Conservation (phyloP, 2,888 invertebrate genomes). For the Sceliomorpha sp. region DNA sequence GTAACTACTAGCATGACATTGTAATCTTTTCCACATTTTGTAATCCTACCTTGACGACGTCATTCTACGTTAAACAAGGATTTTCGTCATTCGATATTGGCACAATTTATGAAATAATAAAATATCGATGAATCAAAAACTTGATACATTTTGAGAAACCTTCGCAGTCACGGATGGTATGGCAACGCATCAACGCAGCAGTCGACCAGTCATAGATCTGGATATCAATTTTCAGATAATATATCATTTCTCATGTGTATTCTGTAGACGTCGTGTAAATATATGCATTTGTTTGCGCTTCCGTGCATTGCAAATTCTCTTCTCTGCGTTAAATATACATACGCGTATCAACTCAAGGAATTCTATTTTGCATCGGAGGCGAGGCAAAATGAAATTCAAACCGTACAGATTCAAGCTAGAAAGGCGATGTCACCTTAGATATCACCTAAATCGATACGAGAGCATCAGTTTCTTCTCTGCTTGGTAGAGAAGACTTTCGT, state of each 20-base stretch:
- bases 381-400: constrained; percentile 55
- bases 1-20: constrained; percentile 47
- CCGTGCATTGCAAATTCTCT: constrained; percentile 25
- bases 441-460: constrained; percentile 11
- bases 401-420: constrained; percentile 48
- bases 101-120: too few relatives aligned
- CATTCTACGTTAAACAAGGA: too few relatives aligned
- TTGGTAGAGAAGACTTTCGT: too few relatives aligned
- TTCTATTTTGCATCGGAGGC: constrained; percentile 40
- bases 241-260: constrained; percentile 12
- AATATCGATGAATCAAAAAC: too few relatives aligned
- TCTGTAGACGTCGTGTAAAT: constrained; percentile 2
- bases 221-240: constrained; percentile 26
- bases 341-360: constrained; percentile 55
- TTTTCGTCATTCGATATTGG: too few relatives aligned
- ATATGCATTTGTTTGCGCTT: constrained; percentile 1
- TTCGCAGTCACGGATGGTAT: constrained; percentile 4
- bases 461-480: constrained; percentile 23
- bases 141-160: constrained; percentile 32
- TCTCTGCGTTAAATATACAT: constrained; percentile 19
- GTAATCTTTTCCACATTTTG: constrained; percentile 52
- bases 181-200: constrained; percentile 15
- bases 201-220: constrained; percentile 17
- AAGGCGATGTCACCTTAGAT: constrained; percentile 42
- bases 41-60: too few relatives aligned